phyloP scores from a whole-genome alignment of 2,113 vertebrate genomes.

The Larimichthys polyactis region DNA sequence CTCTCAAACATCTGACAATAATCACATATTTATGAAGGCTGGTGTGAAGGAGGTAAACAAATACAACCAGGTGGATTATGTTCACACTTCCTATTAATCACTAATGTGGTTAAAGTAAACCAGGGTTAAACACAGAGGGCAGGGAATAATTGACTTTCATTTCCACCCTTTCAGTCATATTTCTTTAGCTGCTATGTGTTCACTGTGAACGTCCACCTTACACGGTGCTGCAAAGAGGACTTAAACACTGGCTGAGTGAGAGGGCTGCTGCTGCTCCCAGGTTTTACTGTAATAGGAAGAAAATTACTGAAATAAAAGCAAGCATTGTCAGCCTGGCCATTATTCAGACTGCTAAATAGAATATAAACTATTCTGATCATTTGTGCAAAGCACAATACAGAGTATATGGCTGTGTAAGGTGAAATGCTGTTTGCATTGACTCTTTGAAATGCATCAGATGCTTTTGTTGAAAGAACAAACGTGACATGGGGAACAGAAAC shows the following conservation, averaged over 20 bases:
- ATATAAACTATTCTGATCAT: background rate
- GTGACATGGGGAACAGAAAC: background rate
- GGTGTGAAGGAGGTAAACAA: slow-evolving; percentile 52
- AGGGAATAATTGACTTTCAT: slow-evolving; percentile 35
- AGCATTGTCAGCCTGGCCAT: background rate
- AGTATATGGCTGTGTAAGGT: background rate
- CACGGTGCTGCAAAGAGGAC: background rate
- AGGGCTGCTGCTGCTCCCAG: slow-evolving; percentile 7
- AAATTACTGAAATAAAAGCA: slow-evolving; percentile 17
- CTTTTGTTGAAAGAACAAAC: background rate
- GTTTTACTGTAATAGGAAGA: background rate
- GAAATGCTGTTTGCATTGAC: background rate
- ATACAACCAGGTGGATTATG: slow-evolving; percentile 17
- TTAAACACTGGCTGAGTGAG: slow-evolving; percentile 9
- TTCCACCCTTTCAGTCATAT: slow-evolving; percentile 6
- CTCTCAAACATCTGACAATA: slow-evolving; percentile 14
- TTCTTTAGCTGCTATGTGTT: slow-evolving; percentile 13
- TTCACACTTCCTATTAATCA: slow-evolving; percentile 24
- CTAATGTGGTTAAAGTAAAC: slow-evolving; percentile 12
- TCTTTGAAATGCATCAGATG: slow-evolving; percentile 10
- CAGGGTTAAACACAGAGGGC: slow-evolving; percentile 28
- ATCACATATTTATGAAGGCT: slow-evolving; percentile 39
- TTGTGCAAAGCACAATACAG: background rate
- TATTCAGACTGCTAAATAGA: slow-evolving; percentile 1
- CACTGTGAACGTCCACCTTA: background rate